Base-by-base conservation (phyloP, 2,888 invertebrate species). In the Trachelus tabidus region DNA sequence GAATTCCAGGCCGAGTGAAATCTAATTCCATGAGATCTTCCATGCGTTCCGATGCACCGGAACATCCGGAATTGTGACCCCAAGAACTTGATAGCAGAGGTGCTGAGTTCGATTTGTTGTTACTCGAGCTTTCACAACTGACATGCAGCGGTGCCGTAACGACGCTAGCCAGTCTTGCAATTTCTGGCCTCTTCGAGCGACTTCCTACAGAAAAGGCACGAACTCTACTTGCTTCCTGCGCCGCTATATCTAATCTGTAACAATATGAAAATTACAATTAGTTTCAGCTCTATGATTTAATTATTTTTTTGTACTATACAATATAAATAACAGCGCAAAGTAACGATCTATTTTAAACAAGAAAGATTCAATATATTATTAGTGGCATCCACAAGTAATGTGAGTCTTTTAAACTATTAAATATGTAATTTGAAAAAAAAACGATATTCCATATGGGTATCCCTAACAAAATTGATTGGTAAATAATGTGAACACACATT, bases 11-110 rank as follows among this genome's bases (percentile, higher is more conserved):
- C 83, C 92, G 93, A 1, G 94, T 94, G 86, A 95, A 96, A 89
- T 96, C 96, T 83, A 97, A 94, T 92, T 96, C 96, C 96, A 97
- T 97, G 85, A 97, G 93, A 92, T 97, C 96, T 83, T 95, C 95
- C 94, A 95, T 94, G 1, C 93, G 93, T 83, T 94, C 94, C 73
- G 94, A 93, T 73, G 93, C 93, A 34, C 86, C 88, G 83, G 94
- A 93, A 83, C 92, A 92, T 12, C 90, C 91, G 12, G 91, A 92
- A 81, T 91, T 92, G 78, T 91, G 91, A 34, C 88, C 91, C 91
- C 91, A 90, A 0, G 93, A 92, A 85, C 93, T 92, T 80, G 93
- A 93, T 77, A 96, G 88, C 73, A 95, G 91, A 0, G 96, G 96
- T 4, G 95, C 95, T 88, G 95, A 95, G 34, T 93, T 94, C 1